Base-by-base conservation (phyloP, 2,797 vertebrate species). In the Prionace glauca region DNA sequence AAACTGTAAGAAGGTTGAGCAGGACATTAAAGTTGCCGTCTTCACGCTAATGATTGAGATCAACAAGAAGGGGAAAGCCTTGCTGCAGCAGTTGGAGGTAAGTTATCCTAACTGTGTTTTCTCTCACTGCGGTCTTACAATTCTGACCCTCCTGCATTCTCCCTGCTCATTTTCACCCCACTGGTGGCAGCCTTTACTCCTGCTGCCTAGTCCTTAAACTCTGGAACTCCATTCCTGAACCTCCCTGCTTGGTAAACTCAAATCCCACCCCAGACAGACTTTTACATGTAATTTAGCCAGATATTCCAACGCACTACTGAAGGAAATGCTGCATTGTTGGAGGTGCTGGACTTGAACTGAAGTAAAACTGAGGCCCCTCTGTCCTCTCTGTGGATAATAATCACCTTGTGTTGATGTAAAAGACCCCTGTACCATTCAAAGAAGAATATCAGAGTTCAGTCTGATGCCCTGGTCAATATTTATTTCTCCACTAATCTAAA, bases 1-100 rank as follows among this genome's bases (percentile, higher is more conserved):
- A 97, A 99, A 99, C 97, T 98, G 99, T 86, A 99, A 99, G 96
- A 97, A 98, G 36, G 99, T 99, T 95, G 98, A 99, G 87, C 99
- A 99, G 96, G 99, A 99, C 97, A 99, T 99, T 96, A 99, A 99
- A 97, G 99, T 99, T 97, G 99, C 99, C 95, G 99, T 99, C 96
- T 99, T 99, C 97, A 99, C 98, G 79, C 96, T 99, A 96, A 99
- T 99, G 96, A 98, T 99, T 97, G 99, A 99, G 97, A 99, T 99
- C 96, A 99, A 99, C 97, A 98, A 98, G 97, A 99, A 99, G 96
- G 99, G 99, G 72, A 99, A 99, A 97, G 98, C 99, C 96, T 97
- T 99, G 67, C 97, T 99, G 12, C 99, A 99, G 97, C 99, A 99
- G 69, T 98, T 99, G 26, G 99, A 99, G 98, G 99, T 99, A 97